phyloP scores from a whole-genome alignment of 2,888 invertebrate species.

The Dendrolimus pini region DNA sequence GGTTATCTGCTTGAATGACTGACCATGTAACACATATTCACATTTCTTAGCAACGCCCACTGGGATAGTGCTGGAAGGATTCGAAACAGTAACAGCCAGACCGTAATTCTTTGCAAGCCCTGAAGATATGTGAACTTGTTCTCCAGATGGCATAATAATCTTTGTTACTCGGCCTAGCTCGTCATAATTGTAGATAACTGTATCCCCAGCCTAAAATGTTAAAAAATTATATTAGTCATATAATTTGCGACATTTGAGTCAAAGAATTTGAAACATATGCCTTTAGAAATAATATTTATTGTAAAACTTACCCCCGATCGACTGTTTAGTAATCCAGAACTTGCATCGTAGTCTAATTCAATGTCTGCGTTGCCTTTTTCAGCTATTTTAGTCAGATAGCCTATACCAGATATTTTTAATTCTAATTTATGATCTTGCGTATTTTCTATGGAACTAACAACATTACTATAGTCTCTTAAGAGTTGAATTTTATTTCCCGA shows the following conservation, averaged over 20 bases:
- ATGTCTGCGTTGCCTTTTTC: conserved; percentile 94
- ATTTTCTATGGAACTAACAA: conserved; percentile 95
- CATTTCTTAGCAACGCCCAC: conserved; percentile 74
- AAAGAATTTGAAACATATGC: background rate
- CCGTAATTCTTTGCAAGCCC: conserved; percentile 87
- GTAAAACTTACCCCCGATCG: conserved; percentile 82
- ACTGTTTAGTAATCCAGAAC: conserved; percentile 90
- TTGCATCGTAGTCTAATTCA: conserved; percentile 93
- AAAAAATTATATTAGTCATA: conserved; percentile 5
- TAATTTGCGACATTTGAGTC: background rate
- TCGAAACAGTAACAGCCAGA: conserved; percentile 83
- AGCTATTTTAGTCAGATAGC: conserved; percentile 90
- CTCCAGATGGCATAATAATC: conserved; percentile 93
- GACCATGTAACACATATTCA: conserved; percentile 79
- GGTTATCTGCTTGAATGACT: conserved; percentile 80
- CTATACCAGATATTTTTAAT: conserved; percentile 94
- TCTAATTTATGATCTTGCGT: conserved; percentile 95
- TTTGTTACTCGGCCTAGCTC: conserved; percentile 90
- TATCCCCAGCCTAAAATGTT: conserved; percentile 83
- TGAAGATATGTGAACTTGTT: conserved; percentile 87
- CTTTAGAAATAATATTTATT: conserved; percentile 1
- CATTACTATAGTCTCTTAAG: conserved; percentile 92
- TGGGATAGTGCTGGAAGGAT: conserved; percentile 68
- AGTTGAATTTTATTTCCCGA: conserved; percentile 95
- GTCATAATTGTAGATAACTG: conserved; percentile 94